phyloP scores from a whole-genome alignment of 2,113 vertebrate species.

The Turnix velox region DNA sequence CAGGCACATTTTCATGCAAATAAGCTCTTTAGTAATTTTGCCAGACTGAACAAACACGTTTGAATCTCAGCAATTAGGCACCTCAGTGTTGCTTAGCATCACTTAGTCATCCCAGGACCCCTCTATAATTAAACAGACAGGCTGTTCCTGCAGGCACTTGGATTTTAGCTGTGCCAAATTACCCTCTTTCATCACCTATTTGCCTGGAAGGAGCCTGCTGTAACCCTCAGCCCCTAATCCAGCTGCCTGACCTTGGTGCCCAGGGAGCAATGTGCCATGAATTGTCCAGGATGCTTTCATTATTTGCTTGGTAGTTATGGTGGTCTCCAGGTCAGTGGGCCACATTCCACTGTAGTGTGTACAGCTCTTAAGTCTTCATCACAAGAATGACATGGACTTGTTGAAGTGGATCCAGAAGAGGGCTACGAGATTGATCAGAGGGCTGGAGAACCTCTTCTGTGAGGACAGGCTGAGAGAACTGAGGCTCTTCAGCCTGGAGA shows the following conservation, averaged over 20 bases:
- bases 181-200: neutral
- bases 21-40: neutral
- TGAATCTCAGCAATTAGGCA: neutral
- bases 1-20: neutral
- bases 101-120: neutral
- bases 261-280: accelerated
- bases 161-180: neutral
- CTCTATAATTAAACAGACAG: neutral
- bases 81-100: neutral
- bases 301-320: accelerated
- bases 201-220: neutral
- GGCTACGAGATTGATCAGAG: neutral
- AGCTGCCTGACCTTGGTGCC: neutral
- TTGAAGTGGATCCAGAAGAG: neutral
- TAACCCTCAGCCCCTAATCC: neutral
- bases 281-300: neutral
- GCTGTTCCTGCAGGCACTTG: neutral
- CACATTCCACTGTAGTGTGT: neutral
- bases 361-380: neutral
- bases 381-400: neutral
- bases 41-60: neutral
- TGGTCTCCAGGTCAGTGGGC: neutral
- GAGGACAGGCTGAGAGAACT: neutral
- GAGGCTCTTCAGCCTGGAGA: neutral
- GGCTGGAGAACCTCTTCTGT: neutral